Evolutionary conservation across 2,888 invertebrate species (phyloP), one percentile per base, ranked within the genome.

Genomic region (Gonocerus acuteangulatus): DNA sequence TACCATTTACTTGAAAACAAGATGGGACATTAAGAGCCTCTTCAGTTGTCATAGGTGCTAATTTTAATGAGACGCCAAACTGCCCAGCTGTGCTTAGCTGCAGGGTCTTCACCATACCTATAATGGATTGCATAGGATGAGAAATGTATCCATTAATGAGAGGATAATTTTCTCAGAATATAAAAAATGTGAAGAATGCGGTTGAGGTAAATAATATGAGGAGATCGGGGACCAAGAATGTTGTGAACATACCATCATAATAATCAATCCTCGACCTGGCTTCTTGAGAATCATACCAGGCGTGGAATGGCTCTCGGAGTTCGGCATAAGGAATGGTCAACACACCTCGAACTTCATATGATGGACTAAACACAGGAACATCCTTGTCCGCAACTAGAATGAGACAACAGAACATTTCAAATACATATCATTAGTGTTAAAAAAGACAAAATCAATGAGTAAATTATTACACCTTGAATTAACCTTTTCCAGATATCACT

Each of bases 241-340:
- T n/a, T n/a, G n/a, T n/a, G n/a, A n/a, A n/a, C n/a, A 67, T 74
- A 73, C 87, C 88, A 65, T 90, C 92, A 76, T 96, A 96, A 72
- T 95, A 96, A 74, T 95, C 95, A 64, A 96, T 89, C 48, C 95
- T 83, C 44, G 93, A 93, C 62, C 83, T 84, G 60, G 83, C 83
- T 58, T 82, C 81, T 2, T 78, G 77, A 23, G 77, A 80, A 77
- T 95, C 93, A 69, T 80, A 93, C 87, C 89, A 95, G 13, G 89
- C 90, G 71, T 82, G 85, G 72, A 96, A 94, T 0, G 95, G 94
- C 73, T 96, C 95, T 21, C 81, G 80, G 51, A 96, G 83, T 77
- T 95, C 95, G 0, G 95, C 95, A 76, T 95, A 96, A 0, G 96
- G 95, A 67, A 96, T 89, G 68, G 81, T 83, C 22, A 95, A 75